These are phyloP conservation scores for Spizaetus ornatus DNA, from an alignment of 2,113 vertebrate genomes.

Conservation along the genomic window DNA sequence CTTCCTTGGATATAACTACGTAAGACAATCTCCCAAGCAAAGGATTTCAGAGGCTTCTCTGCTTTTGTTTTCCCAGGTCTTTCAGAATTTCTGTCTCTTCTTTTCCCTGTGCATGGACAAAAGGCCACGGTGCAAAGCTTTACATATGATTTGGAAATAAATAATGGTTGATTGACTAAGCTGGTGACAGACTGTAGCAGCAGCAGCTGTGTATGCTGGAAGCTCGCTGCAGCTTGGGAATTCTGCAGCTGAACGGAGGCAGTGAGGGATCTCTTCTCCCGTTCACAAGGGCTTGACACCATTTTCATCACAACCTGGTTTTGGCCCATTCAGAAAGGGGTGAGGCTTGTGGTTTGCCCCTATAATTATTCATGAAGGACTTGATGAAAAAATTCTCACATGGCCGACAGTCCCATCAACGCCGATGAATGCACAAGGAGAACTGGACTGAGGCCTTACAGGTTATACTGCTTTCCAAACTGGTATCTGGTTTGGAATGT, in stretches of 20 bases:
- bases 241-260: not conserved
- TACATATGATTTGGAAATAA: conserved; percentile 42
- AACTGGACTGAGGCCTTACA: not conserved
- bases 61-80: not conserved
- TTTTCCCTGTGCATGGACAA: not conserved
- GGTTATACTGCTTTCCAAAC: not conserved
- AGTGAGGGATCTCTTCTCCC: not conserved
- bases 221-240: not conserved
- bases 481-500: not conserved
- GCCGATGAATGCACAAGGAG: not conserved
- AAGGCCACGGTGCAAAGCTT: not conserved
- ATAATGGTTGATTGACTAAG: conserved; percentile 54
- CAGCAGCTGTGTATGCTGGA: conserved; percentile 19
- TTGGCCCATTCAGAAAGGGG: not conserved
- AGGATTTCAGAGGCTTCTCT: not conserved
- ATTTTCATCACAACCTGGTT: not conserved
- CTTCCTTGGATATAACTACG: not conserved
- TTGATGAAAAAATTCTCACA: not conserved
- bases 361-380: not conserved
- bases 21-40: not conserved
- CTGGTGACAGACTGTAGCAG: conserved; percentile 31
- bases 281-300: not conserved
- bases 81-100: not conserved
- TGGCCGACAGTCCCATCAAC: not conserved
- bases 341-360: not conserved